These are phyloP conservation scores for Prorops nasuta DNA, from an alignment of 1,140 invertebrate genomes.

Conservation along the genomic window DNA sequence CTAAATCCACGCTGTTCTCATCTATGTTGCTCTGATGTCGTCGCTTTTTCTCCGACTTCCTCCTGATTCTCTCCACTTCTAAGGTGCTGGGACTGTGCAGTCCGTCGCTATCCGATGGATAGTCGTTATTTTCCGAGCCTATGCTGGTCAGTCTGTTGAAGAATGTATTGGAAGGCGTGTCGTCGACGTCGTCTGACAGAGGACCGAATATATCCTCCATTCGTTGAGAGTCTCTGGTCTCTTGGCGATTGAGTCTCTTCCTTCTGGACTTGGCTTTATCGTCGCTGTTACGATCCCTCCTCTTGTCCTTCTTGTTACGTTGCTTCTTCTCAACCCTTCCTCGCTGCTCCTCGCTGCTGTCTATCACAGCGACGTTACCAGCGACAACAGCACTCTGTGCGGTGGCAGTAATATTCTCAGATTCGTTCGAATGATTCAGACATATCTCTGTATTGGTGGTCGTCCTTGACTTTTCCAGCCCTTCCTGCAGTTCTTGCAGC, in stretches of 20 bases:
- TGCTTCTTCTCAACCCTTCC: slow-evolving; percentile 57
- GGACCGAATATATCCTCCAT: slow-evolving; percentile 88
- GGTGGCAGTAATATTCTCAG: background rate
- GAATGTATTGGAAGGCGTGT: slow-evolving; percentile 38
- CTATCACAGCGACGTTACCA: slow-evolving; percentile 33
- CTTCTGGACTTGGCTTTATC: slow-evolving; percentile 61
- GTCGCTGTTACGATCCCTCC: slow-evolving; percentile 67
- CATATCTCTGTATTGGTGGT: slow-evolving; percentile 33
- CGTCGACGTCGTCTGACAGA: slow-evolving; percentile 69
- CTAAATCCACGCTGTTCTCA: slow-evolving; percentile 76
- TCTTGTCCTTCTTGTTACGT: slow-evolving; percentile 70
- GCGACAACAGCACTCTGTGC: too few relatives aligned
- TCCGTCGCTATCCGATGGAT: slow-evolving; percentile 46
- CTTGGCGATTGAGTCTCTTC: slow-evolving; percentile 56
- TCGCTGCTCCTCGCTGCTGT: slow-evolving; percentile 60
- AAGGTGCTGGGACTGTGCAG: slow-evolving; percentile 34
- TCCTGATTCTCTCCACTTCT: slow-evolving; percentile 44
- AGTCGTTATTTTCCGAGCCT: slow-evolving; percentile 38
- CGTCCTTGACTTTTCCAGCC: slow-evolving; percentile 41
- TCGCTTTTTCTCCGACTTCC: slow-evolving; percentile 70
- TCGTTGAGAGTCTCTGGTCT: slow-evolving; percentile 58
- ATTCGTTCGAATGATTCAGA: slow-evolving; percentile 43
- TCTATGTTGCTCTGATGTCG: slow-evolving; percentile 60
- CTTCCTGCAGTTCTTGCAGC: slow-evolving; percentile 37
- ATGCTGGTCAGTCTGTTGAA: slow-evolving; percentile 39